Conservation (phyloP, 2,113 vertebrate genomes). For the Ctenomys sociabilis region DNA sequence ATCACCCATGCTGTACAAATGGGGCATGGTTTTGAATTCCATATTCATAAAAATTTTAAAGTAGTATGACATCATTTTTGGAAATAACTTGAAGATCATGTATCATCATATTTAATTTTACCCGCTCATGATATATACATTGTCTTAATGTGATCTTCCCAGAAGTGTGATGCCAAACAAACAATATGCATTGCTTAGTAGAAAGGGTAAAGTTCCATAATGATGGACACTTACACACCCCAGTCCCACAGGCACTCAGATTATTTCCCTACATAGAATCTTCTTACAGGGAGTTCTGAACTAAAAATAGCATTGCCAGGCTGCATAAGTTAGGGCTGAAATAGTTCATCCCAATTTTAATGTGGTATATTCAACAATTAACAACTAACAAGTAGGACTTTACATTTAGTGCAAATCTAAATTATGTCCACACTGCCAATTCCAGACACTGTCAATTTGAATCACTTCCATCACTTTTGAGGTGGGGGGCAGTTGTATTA, state of each 20-base stretch:
- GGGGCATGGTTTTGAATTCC: background rate
- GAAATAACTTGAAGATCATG: background rate
- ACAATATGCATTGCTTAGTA: background rate
- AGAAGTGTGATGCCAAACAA: background rate
- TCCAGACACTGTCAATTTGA: background rate
- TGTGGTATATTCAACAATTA: slow-evolving; percentile 39
- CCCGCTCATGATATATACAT: background rate
- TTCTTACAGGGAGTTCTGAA: slow-evolving; percentile 35
- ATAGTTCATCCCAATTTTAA: background rate
- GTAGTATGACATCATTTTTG: background rate
- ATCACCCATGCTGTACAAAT: background rate
- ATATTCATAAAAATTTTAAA: background rate
- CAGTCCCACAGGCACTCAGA: slow-evolving; percentile 25
- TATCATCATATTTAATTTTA: background rate
- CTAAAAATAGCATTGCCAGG: slow-evolving; percentile 58
- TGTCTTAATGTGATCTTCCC: background rate
- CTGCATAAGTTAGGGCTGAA: slow-evolving; percentile 1
- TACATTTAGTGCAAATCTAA: background rate
- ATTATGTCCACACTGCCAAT: background rate
- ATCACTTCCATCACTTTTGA: background rate
- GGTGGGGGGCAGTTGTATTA: background rate
- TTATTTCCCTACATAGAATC: slow-evolving; percentile 52
- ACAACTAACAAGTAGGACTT: background rate
- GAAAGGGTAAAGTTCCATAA: slow-evolving; percentile 36
- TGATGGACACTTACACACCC: background rate